Conservation (phyloP, 35 echinoderm and acorn worm species). For the Eucidaris tribuloides region DNA sequence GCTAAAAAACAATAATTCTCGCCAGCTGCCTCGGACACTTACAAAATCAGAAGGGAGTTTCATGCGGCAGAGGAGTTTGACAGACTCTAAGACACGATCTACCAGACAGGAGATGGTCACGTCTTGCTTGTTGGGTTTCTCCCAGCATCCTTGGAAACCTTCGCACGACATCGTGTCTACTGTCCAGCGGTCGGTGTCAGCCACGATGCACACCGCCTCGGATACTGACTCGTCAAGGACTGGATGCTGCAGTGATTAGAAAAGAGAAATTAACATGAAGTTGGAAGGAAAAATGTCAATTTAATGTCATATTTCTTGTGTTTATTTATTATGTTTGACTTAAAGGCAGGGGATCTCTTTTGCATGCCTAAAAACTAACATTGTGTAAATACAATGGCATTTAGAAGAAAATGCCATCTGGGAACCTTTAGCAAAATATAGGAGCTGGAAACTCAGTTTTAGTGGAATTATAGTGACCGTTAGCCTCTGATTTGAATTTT, state of each 20-base stretch:
- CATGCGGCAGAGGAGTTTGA: slow-evolving; percentile 55
- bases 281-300: neutral
- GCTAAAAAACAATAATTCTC: too few species aligned
- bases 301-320: neutral
- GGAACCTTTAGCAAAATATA: neutral
- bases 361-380: too few species aligned
- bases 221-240: slow-evolving; percentile 78
- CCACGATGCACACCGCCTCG: slow-evolving; percentile 83
- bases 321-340: neutral
- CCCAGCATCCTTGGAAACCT: neutral
- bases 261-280: neutral
- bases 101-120: slow-evolving; percentile 59
- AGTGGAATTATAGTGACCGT: too few species aligned
- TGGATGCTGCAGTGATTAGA: slow-evolving; percentile 50
- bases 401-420: neutral
- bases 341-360: neutral
- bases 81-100: slow-evolving; percentile 62
- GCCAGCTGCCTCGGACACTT: too few species aligned
- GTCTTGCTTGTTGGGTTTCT: slow-evolving; percentile 51
- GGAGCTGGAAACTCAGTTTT: too few species aligned
- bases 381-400: too few species aligned
- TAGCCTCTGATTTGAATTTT: too few species aligned
- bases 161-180: slow-evolving; percentile 84
- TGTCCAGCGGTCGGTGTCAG: slow-evolving; percentile 90
- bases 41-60: slow-evolving; percentile 92